These are phyloP conservation scores for Lacerta bilineata DNA, from an alignment of 2,797 vertebrate species.

Conservation along the genomic window DNA sequence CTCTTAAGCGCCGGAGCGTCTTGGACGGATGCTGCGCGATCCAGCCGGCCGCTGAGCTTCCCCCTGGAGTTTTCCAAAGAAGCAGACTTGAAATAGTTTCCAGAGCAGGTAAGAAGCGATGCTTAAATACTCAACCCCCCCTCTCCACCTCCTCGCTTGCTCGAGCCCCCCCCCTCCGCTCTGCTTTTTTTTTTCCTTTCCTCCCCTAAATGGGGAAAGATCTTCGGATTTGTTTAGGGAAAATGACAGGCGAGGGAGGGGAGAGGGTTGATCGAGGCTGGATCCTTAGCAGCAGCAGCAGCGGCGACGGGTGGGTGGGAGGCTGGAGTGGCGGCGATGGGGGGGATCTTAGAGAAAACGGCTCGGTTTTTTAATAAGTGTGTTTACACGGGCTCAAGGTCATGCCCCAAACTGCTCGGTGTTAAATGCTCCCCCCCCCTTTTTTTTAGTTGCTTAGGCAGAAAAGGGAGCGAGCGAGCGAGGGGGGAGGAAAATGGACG, in stretches of 20 bases:
- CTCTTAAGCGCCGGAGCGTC: conserved; percentile 90
- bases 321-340: neutral
- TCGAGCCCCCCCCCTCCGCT: conserved; percentile 20
- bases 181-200: neutral
- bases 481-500: conserved; percentile 80
- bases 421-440: conserved; percentile 75
- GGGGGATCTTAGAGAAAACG: conserved; percentile 74
- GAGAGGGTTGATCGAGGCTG: conserved; percentile 78
- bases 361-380: conserved; percentile 84
- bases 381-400: conserved; percentile 94
- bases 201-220: conserved; percentile 67
- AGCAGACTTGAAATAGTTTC: conserved; percentile 88
- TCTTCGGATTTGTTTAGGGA: conserved; percentile 77
- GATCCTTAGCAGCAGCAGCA: conserved; percentile 47
- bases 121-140: conserved; percentile 58
- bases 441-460: neutral
- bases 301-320: neutral
- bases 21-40: conserved; percentile 88
- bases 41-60: conserved; percentile 86
- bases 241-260: conserved; percentile 82
- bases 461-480: conserved; percentile 55
- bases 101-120: conserved; percentile 89
- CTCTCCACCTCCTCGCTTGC: conserved; percentile 43
- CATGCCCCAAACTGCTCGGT: conserved; percentile 86
- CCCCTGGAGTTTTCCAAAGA: conserved; percentile 89